Conservation (phyloP, 2,113 vertebrate genomes). For the Neogobius melanostomus region DNA sequence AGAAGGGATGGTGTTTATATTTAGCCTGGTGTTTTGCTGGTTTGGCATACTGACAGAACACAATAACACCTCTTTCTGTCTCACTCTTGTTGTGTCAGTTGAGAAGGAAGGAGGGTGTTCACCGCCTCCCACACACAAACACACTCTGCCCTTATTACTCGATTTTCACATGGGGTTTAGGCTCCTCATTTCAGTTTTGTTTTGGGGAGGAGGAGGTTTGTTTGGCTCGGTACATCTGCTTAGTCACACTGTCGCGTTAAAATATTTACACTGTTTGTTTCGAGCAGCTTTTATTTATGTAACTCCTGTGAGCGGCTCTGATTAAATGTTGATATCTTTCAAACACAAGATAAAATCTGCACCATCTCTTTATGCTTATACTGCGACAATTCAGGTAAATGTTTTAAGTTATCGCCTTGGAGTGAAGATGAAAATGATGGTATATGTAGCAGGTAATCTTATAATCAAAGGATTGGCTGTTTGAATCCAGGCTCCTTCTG, state of each 20-base stretch:
- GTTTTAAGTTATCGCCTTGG: no score
- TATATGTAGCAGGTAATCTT: no score
- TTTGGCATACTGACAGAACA: constrained; percentile 27
- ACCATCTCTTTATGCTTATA: background rate
- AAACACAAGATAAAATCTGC: background rate
- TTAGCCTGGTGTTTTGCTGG: constrained; percentile 22
- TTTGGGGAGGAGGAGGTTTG: constrained; percentile 1
- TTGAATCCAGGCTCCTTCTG: no score
- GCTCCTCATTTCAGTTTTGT: constrained; percentile 13
- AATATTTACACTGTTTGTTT: constrained; percentile 17
- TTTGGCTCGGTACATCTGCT: constrained; percentile 19
- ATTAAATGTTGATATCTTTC: background rate
- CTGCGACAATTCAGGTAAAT: no score
- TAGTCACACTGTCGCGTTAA: constrained; percentile 19
- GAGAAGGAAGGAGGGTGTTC: constrained; percentile 22
- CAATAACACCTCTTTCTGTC: constrained; percentile 19
- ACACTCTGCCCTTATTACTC: constrained; percentile 7
- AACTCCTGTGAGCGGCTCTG: background rate
- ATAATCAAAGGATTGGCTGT: no score
- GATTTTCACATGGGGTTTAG: constrained; percentile 28
- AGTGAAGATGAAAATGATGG: no score
- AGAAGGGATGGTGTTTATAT: constrained; percentile 5
- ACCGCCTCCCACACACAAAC: constrained; percentile 37
- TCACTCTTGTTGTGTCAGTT: constrained; percentile 26
- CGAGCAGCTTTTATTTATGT: background rate